These are phyloP conservation scores for Goniozus legneri DNA, from an alignment of 1,140 invertebrate genomes.

Conservation along the genomic window DNA sequence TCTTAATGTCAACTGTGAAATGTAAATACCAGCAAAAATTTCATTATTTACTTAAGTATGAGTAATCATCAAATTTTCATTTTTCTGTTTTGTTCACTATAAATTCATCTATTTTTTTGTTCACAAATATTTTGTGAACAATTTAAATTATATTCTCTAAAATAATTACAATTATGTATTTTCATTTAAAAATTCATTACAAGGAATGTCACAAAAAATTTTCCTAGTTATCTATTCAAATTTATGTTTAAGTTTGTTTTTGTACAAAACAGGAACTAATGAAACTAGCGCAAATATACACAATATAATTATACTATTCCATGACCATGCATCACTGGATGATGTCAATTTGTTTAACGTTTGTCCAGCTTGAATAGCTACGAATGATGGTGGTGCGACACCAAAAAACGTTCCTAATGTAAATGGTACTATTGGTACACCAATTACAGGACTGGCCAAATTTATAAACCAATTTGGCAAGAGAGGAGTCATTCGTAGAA, in stretches of 20 bases:
- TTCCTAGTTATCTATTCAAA: slow-evolving; percentile 61
- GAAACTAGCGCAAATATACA: slow-evolving; percentile 77
- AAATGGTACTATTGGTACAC: slow-evolving; percentile 90
- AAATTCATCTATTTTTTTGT: no score
- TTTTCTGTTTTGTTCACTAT: no score
- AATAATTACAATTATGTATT: no score
- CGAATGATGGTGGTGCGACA: slow-evolving; percentile 95
- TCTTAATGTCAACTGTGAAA: no score
- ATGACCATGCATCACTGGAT: slow-evolving; percentile 85
- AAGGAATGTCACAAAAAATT: slow-evolving; percentile 16
- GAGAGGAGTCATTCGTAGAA: slow-evolving; percentile 95
- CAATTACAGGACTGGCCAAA: slow-evolving; percentile 92
- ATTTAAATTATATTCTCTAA: no score
- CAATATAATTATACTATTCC: slow-evolving; percentile 78
- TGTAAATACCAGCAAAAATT: no score
- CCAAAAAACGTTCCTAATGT: slow-evolving; percentile 91
- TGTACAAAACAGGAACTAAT: slow-evolving; percentile 88
- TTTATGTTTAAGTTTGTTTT: slow-evolving; percentile 76
- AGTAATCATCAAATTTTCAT: no score
- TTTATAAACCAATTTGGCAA: slow-evolving; percentile 99
- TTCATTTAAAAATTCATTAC: background rate
- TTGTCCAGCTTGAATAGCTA: slow-evolving; percentile 96
- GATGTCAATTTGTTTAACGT: slow-evolving; percentile 91
- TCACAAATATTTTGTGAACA: no score
- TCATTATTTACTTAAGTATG: no score